A percentile compares a stretch with the other conserved stretches of the same genome.
phyloP scores from a whole-genome alignment of 2,113 vertebrate genomes.

The Grantiella picta region DNA sequence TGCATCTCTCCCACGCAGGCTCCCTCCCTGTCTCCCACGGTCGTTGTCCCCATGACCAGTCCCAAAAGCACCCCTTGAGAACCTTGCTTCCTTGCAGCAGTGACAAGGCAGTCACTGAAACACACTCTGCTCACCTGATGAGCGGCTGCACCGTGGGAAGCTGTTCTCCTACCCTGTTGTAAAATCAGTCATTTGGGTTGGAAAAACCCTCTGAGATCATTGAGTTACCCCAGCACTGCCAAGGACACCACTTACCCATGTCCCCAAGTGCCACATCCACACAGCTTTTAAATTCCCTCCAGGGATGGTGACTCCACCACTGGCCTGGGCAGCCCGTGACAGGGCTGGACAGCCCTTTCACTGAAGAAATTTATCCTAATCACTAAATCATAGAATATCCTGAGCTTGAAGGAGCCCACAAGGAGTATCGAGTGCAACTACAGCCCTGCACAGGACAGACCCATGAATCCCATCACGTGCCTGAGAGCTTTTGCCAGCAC shows the following conservation, averaged over 20 bases:
- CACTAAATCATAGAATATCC: neutral
- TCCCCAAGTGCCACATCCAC: neutral
- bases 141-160: too few relatives aligned
- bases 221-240: neutral
- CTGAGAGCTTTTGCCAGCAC: neutral
- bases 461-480: neutral
- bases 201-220: neutral
- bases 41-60: rapidly evolving
- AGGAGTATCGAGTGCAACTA: rapidly evolving
- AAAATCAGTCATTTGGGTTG: neutral
- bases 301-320: neutral
- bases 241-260: neutral
- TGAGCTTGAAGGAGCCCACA: neutral
- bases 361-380: neutral
- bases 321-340: neutral
- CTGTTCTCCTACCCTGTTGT: neutral
- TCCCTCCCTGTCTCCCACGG: neutral
- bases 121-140: rapidly evolving
- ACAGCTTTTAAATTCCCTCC: neutral
- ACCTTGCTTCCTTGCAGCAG: neutral
- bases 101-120: rapidly evolving
- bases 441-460: neutral
- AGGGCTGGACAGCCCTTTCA: neutral
- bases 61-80: rapidly evolving
- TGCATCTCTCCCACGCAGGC: neutral